Conservation (phyloP, 2,888 invertebrate genomes). For the Torymus auratus region DNA sequence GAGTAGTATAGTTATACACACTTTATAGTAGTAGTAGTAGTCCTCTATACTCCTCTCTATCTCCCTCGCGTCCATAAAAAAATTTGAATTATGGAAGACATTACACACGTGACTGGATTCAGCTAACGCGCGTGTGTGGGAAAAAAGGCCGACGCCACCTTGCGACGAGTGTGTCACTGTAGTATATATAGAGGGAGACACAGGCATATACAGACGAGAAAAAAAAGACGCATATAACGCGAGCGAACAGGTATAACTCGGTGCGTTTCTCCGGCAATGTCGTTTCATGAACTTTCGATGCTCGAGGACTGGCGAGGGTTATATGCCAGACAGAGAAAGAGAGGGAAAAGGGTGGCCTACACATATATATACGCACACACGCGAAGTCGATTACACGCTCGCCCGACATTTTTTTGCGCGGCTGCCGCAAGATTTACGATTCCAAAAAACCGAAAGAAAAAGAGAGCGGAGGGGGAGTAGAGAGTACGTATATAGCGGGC, state of each 20-base stretch:
- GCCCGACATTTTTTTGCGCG: conserved; percentile 7
- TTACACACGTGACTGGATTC: conserved; percentile 44
- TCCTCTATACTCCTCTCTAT: too few relatives aligned
- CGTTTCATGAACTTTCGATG: conserved; percentile 23
- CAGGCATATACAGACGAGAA: neutral
- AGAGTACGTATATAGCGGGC: neutral
- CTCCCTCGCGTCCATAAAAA: neutral
- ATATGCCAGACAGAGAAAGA: neutral
- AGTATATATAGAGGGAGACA: neutral
- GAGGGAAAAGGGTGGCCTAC: neutral
- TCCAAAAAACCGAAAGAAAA: conserved; percentile 22
- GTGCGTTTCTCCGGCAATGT: too few relatives aligned
- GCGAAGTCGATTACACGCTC: conserved; percentile 38
- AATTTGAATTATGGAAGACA: conserved; percentile 48
- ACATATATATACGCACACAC: neutral
- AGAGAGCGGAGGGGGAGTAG: neutral
- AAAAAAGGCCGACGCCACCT: conserved; percentile 31
- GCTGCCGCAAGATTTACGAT: conserved; percentile 45
- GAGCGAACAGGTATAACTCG: too few relatives aligned
- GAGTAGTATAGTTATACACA: too few relatives aligned
- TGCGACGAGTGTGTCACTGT: neutral
- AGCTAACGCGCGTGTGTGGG: conserved; percentile 22
- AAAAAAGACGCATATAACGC: conserved; percentile 13
- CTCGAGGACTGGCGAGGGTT: conserved; percentile 27
- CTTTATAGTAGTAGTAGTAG: too few relatives aligned